phyloP scores from a whole-genome alignment of 2,888 invertebrate genomes.

The Netelia melanura region DNA sequence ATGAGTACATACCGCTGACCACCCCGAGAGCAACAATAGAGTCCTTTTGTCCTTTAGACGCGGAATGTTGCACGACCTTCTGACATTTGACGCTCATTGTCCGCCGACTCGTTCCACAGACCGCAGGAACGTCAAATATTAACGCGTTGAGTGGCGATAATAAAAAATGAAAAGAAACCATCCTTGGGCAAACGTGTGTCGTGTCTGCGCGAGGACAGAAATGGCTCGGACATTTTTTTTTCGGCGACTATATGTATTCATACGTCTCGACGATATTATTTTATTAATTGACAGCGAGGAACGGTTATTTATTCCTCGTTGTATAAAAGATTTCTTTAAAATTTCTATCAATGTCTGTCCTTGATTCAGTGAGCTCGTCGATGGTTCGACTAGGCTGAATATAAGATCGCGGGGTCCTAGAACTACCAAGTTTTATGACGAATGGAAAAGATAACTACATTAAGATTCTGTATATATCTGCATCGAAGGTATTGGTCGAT shows the following conservation, averaged over 20 bases:
- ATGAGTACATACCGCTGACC: not conserved
- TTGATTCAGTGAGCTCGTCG: not conserved
- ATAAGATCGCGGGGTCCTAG: not conserved
- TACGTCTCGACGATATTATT: not conserved
- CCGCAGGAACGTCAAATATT: conserved; percentile 45
- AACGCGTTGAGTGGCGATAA: conserved; percentile 27
- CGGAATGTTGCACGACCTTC: conserved; percentile 16
- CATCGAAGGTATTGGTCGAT: not conserved
- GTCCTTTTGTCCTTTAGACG: conserved; percentile 53
- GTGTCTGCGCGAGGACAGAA: not conserved
- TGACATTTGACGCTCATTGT: conserved; percentile 25
- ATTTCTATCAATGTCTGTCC: not conserved
- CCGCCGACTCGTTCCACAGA: conserved; percentile 19
- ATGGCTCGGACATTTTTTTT: too few relatives aligned
- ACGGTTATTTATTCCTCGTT: not conserved
- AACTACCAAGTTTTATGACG: conserved; percentile 6
- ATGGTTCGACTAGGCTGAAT: not conserved
- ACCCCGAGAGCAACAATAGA: conserved; percentile 28
- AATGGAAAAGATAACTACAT: not conserved
- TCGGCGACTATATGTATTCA: not conserved
- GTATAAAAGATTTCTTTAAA: not conserved
- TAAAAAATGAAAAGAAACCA: conserved; percentile 3
- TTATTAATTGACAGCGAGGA: not conserved
- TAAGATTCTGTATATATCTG: not conserved
- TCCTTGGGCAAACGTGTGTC: not conserved